phyloP scores from a whole-genome alignment of 2,888 invertebrate species.

The Eupithecia subfuscata region DNA sequence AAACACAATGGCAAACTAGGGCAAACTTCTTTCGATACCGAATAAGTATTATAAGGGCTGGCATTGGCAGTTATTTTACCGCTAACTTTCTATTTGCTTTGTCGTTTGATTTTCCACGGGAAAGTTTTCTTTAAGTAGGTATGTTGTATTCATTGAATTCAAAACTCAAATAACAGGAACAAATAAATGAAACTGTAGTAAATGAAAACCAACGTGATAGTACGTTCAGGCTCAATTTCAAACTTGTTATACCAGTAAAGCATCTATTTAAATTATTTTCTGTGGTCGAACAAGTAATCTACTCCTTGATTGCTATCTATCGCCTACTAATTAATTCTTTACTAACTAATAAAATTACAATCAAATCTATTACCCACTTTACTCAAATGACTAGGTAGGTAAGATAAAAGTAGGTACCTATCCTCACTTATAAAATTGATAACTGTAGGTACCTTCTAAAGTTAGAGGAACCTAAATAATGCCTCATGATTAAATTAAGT shows the following conservation, averaged over 20 bases:
- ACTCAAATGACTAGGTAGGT: too few relatives aligned
- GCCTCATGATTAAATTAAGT: background rate
- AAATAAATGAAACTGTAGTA: background rate
- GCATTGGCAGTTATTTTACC: background rate
- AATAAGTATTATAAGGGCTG: constrained; percentile 5
- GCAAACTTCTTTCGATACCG: constrained; percentile 2
- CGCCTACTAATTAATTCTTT: too few relatives aligned
- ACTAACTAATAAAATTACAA: too few relatives aligned
- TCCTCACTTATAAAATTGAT: too few relatives aligned
- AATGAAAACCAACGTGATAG: background rate
- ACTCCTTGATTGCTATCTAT: too few relatives aligned
- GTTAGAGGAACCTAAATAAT: background rate
- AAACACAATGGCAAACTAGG: constrained; percentile 6
- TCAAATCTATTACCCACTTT: too few relatives aligned
- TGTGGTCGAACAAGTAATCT: too few relatives aligned
- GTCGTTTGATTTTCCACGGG: background rate
- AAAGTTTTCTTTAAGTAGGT: background rate
- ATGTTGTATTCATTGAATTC: background rate
- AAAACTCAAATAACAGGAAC: background rate
- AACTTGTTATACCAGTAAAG: background rate
- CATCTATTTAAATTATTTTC: background rate
- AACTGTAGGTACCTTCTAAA: too few relatives aligned
- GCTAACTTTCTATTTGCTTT: background rate
- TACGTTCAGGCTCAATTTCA: background rate
- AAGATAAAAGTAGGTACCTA: too few relatives aligned